Conservation (phyloP, 2,888 invertebrate species). For the Pseudoips prasinana region DNA sequence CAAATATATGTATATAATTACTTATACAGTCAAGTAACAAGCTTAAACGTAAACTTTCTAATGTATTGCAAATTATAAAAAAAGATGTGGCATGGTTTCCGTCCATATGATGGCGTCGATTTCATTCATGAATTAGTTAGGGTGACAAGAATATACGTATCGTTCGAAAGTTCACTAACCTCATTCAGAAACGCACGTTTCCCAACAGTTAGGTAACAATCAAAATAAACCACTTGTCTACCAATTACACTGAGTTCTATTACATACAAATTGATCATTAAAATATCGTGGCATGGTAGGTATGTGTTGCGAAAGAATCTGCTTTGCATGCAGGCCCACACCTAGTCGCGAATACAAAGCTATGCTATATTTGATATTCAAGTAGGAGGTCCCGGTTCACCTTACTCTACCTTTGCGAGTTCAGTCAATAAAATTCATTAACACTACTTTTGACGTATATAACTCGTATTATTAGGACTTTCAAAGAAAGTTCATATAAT, state of each 20-base stretch:
- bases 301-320: constrained; percentile 59
- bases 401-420: constrained; percentile 37
- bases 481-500: too few relatives aligned
- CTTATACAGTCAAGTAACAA: too few relatives aligned
- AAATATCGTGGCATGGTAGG: constrained; percentile 45
- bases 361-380: constrained; percentile 54
- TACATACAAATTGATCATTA: constrained; percentile 24
- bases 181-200: not conserved
- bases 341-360: constrained; percentile 44
- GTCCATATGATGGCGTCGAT: not conserved
- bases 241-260: constrained; percentile 12
- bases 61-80: too few relatives aligned
- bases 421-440: constrained; percentile 28
- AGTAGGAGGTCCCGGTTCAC: constrained; percentile 57
- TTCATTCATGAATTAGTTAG: constrained; percentile 2
- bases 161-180: not conserved
- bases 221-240: constrained; percentile 12
- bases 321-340: constrained; percentile 58
- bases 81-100: too few relatives aligned
- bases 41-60: too few relatives aligned
- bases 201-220: not conserved
- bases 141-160: not conserved
- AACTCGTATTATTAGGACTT: too few relatives aligned
- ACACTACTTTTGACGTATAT: too few relatives aligned
- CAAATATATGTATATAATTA: too few relatives aligned